Evolutionary conservation across 2,888 invertebrate genomes (phyloP).

Genomic region (Drosophila infuscata): DNA sequence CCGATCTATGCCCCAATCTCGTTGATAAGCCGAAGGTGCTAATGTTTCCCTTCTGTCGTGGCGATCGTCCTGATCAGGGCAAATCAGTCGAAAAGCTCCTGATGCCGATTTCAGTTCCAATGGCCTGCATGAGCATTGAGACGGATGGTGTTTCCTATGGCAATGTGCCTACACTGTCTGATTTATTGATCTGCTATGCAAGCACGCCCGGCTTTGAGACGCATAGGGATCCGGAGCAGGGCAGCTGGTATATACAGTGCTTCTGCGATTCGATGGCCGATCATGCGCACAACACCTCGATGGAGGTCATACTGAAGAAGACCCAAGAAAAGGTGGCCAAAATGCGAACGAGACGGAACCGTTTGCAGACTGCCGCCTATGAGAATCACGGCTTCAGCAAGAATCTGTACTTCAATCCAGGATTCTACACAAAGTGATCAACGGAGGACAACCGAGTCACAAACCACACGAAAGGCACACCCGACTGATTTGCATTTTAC

Average conservation of each 20-base stretch:
- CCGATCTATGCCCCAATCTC: slow-evolving; percentile 86
- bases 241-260: slow-evolving; percentile 90
- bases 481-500: slow-evolving; percentile 46
- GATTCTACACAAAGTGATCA: slow-evolving; percentile 74
- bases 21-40: slow-evolving; percentile 89
- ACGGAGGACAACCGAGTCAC: slow-evolving; percentile 9
- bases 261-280: slow-evolving; percentile 89
- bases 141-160: slow-evolving; percentile 16
- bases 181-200: slow-evolving; percentile 89
- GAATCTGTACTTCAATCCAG: slow-evolving; percentile 89
- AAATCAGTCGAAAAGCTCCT: slow-evolving; percentile 4
- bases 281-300: slow-evolving; percentile 87
- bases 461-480: slow-evolving; percentile 9
- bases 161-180: slow-evolving; percentile 85
- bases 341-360: slow-evolving; percentile 78
- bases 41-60: slow-evolving; percentile 89
- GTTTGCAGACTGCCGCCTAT: slow-evolving; percentile 88
- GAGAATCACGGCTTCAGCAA: slow-evolving; percentile 89
- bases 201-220: slow-evolving; percentile 86
- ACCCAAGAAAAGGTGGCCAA: slow-evolving; percentile 86
- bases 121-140: slow-evolving; percentile 51
- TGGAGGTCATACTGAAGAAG: slow-evolving; percentile 89
- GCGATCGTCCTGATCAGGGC: slow-evolving; percentile 82
- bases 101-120: neutral
- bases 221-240: slow-evolving; percentile 86